Evolutionary conservation across 2,797 vertebrate genomes (phyloP).

Genomic region (Cynodonichthys magdalenae): DNA sequence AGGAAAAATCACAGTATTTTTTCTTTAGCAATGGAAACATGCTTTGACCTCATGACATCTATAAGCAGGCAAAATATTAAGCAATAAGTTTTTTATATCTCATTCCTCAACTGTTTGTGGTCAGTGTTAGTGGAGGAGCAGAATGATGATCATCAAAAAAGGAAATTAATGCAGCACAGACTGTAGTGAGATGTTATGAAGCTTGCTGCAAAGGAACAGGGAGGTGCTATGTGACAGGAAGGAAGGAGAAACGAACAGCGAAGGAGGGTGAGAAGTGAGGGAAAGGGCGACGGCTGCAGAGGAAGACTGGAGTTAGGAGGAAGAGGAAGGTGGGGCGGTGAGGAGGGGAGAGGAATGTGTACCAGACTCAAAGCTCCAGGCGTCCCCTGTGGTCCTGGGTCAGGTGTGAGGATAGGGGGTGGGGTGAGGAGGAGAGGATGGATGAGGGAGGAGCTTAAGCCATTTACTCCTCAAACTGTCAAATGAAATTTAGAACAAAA

Average conservation of each 20-base stretch:
- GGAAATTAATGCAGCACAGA: conserved; percentile 28
- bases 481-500: conserved; percentile 85
- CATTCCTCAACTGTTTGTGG: conserved; percentile 13
- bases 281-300: conserved; percentile 32
- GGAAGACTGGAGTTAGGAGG: conserved; percentile 23
- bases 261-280: conserved; percentile 14
- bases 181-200: conserved; percentile 56
- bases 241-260: conserved; percentile 17
- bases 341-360: conserved; percentile 62
- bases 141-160: conserved; percentile 20
- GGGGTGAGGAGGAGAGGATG: conserved; percentile 38
- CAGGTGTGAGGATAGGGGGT: conserved; percentile 66
- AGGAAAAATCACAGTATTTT: conserved; percentile 37
- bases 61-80: conserved; percentile 17
- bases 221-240: conserved; percentile 55
- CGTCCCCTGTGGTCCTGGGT: conserved; percentile 83
- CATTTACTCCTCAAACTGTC: conserved; percentile 93
- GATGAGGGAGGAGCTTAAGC: conserved; percentile 67
- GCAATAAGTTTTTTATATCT: conserved; percentile 11
- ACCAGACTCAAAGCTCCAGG: conserved; percentile 84
- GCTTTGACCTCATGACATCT: conserved; percentile 17
- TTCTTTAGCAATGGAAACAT: conserved; percentile 23
- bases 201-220: conserved; percentile 46
- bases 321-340: conserved; percentile 72
- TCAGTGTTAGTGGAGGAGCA: conserved; percentile 5